Evolutionary conservation across 1,140 invertebrate genomes (phyloP), one percentile per base, ranked within the genome.

Genomic region (Rhagoletis pomonella): DNA sequence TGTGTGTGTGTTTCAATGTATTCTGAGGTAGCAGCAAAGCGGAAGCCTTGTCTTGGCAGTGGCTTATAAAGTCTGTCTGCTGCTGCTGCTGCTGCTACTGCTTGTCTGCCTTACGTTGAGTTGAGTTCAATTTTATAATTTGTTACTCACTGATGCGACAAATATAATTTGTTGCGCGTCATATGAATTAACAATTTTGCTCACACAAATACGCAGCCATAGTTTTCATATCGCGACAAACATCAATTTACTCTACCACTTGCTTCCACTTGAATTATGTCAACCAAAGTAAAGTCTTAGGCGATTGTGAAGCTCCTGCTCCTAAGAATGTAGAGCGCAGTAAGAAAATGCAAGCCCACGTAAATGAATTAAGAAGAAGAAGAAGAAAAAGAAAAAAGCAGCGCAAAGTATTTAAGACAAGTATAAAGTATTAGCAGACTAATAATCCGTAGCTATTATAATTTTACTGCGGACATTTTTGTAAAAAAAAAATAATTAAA

Each of bases 81-180:
- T 47, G 4, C 3, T 47, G 85, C 12, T 29, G 58, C 62, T 55
- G 44, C 47, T 86, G 39, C 62, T 47, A 1, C 3, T 47, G 14
- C 67, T 7, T 4, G 60, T 62, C 4, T 62, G 60, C 42, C 42
- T 47, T 73, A 73, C 67, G 67, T 19, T 29, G n/a, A 73, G 67
- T 19, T 29, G n/a, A 73, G 67, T 77, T 47, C 59, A 58, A 44
- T 62, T 69, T 59, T 88, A 90, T 92, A 92, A 92, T 92, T 91
- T 92, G 90, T 91, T 92, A 90, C 91, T 91, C 91, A 90, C 89
- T 90, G 91, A 92, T 92, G 91, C 90, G 91, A 92, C 92, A 92
- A 92, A 92, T 91, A 92, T 92, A 92, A 92, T 92, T 92, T 92
- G 91, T 91, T 90, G 89, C 90, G 91, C 90, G 90, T 91, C 91